These are phyloP conservation scores for Cantharis rufa DNA, from an alignment of 2,888 invertebrate species.

Conservation along the genomic window DNA sequence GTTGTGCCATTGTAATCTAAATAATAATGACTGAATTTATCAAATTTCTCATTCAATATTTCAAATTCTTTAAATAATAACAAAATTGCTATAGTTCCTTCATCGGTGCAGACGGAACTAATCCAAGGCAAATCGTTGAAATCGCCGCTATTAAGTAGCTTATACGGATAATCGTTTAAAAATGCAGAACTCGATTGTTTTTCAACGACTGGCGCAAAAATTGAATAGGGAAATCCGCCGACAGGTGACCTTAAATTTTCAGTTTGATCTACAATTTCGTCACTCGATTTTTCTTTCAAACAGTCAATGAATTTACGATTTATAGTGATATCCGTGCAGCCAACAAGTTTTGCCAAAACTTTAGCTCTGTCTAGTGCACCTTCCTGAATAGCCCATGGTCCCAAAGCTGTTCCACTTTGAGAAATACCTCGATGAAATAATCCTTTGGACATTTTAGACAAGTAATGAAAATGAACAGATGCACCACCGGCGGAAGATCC, in stretches of 20 bases:
- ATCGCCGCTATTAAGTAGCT: conserved; percentile 62
- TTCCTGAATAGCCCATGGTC: conserved; percentile 60
- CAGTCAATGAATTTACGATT: conserved; percentile 66
- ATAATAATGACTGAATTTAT: conserved; percentile 38
- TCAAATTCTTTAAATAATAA: conserved; percentile 30
- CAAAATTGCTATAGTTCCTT: conserved; percentile 56
- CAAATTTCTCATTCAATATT: conserved; percentile 50
- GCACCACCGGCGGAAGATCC: conserved; percentile 50
- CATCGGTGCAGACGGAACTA: conserved; percentile 68
- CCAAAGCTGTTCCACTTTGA: conserved; percentile 69
- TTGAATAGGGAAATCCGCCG: conserved; percentile 54
- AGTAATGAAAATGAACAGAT: conserved; percentile 50
- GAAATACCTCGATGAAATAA: conserved; percentile 68
- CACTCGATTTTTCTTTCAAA: conserved; percentile 63
- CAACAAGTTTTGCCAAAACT: conserved; percentile 62
- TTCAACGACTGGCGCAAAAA: conserved; percentile 47
- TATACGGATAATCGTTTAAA: conserved; percentile 66
- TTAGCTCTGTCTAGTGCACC: conserved; percentile 64
- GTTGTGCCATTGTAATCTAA: conserved; percentile 44
- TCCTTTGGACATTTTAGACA: conserved; percentile 50
- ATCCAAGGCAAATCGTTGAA: conserved; percentile 72
- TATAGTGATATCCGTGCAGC: conserved; percentile 61
- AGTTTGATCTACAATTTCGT: conserved; percentile 61
- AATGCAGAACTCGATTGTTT: conserved; percentile 61
- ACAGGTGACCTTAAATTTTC: conserved; percentile 60